Base-by-base conservation (phyloP, 1,140 invertebrate genomes). In the Luehdorfia chinensis region DNA sequence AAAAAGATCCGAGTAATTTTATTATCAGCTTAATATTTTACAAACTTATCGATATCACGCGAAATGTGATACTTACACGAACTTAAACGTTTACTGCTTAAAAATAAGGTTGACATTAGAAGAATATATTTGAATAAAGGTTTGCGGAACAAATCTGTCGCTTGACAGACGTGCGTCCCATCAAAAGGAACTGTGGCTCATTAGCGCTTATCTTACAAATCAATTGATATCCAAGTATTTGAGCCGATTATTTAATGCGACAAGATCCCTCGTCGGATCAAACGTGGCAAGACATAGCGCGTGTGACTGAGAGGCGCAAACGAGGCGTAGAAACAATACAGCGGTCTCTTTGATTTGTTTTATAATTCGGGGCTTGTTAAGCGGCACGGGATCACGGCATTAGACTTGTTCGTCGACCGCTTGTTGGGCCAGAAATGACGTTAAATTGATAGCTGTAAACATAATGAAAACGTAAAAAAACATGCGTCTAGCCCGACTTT, bases 1-100 rank as follows among this genome's bases (percentile, higher is more conserved):
- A 68, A 72, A 66, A 61, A 66, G 53, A 66, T 58, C 52, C 59
- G 49, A 62, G 56, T 73, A 70, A 73, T 73, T 49, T 70, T 67
- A 73, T 73, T 73, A 73, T 59, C 59, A 55, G 64, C 55, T 73
- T 73, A 73, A n/a, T 43, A 27, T 37, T 13, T 33, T 32, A 58
- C 56, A 36, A 54, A 58, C 9, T 52, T 55, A 52, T 19, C 18
- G 3, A 15, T 41, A 28, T 8, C 7, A 27, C 5, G n/a, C 33
- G 1, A 8, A 21, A 14, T 15, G 15, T 30, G n/a, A n/a, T n/a
- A n/a, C n/a, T n/a, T n/a, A n/a, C n/a, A n/a, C n/a, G 8, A 32
- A 25, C 7, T 15, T 19, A 15, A 5, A 21, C 5, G 14, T 48
- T 53, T 47, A 23, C 1, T 11, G 1, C 2, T 8, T 33, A 2